Evolutionary conservation across 2,797 vertebrate genomes (phyloP).

Genomic region (Alectoris magna): DNA sequence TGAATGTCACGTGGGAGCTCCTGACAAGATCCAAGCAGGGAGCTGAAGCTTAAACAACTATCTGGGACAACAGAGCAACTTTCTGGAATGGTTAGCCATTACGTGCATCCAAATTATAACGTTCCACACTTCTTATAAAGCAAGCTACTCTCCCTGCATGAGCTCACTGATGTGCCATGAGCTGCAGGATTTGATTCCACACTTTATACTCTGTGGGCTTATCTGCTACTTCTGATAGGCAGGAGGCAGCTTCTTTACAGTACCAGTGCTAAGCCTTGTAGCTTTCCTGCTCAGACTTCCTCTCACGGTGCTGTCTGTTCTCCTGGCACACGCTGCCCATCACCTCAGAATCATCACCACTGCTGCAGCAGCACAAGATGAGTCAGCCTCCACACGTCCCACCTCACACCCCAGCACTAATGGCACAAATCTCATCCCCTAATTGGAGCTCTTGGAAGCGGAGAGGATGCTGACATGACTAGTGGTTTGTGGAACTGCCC

Average conservation of each 20-base stretch:
- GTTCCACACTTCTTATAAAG: not conserved
- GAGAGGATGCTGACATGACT: fast-evolving
- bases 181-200: not conserved
- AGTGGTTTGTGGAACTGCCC: not conserved
- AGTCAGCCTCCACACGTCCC: fast-evolving
- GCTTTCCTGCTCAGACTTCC: not conserved
- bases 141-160: fast-evolving
- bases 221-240: not conserved
- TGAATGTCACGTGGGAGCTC: not conserved
- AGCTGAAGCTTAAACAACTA: not conserved
- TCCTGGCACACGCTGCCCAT: not conserved
- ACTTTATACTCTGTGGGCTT: not conserved
- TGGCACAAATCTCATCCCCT: fast-evolving
- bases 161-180: not conserved
- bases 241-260: not conserved
- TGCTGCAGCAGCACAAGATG: not conserved
- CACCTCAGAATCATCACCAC: not conserved
- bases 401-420: fast-evolving
- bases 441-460: not conserved
- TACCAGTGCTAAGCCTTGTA: not conserved
- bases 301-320: not conserved
- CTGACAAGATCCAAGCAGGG: not conserved
- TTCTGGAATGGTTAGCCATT: not conserved
- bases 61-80: not conserved
- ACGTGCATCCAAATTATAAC: not conserved